Base-by-base conservation (phyloP, 2,113 vertebrate genomes). In the Varanus komodoensis region DNA sequence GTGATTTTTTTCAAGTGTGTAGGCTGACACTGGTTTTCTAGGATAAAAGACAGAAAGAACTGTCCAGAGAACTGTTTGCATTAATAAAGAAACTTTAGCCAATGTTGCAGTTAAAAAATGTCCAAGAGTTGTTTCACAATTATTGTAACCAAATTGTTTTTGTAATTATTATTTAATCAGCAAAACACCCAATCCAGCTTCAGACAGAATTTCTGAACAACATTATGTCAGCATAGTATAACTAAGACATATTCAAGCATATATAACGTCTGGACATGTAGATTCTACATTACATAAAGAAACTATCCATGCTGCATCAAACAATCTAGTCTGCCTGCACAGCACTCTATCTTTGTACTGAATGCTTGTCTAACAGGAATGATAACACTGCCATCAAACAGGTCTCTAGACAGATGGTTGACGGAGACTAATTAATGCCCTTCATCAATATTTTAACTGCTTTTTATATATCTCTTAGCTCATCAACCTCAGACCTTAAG, bases 361-460 rank as follows among this genome's bases (percentile, higher is more conserved):
- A 82, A 44, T 89, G 52, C 21, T 73, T 82, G 23, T 73, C 38
- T 68, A 82, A 57, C 57, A 25, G n/a, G 67, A 88, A 14, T 68
- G 25, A 38, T 29, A 64, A 23, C n/a, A 73, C 87, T 77, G 27
- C 12, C 81, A 88, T 67, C 38, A 74, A 83, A 89, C 23, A 77
- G 5, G 23, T 74, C 88, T 83, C 71, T 68, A 81, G 50, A 38
- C 52, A 83, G 69, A 83, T 64, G 38, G 71, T 61, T 84, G 38
- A 73, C 29, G 11, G 17, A 32, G 38, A 67, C 50, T 88, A 69
- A 87, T 69, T 88, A 89, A 89, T 75, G 25, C 6, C 29, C 86
- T 79, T 83, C 69, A 89, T 83, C 27, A 89, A 75, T 89, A 83
- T 83, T 89, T 61, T 83, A 89, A 78, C 44, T 48, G 19, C 6